Percentiles rank a stretch among this genome's conserved stretches.
phyloP scores from a whole-genome alignment of 2,113 vertebrate genomes.

The Tachysurus vachellii region DNA sequence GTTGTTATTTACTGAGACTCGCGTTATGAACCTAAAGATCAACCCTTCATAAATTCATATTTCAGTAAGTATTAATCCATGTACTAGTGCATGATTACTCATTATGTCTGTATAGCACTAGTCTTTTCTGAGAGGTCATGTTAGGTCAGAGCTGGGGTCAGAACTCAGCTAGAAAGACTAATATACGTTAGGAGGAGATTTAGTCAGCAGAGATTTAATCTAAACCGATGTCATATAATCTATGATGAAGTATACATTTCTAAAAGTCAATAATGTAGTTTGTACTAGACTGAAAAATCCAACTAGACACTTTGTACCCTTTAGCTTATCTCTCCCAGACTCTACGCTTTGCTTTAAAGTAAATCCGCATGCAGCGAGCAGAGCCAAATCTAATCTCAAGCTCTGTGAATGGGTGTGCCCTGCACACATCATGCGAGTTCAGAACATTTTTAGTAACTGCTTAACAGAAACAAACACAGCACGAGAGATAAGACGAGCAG shows the following conservation, averaged over 20 bases:
- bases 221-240: neutral
- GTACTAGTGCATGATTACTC: no score
- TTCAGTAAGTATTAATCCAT: no score
- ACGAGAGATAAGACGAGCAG: slow-evolving; percentile 37
- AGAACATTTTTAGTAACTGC: slow-evolving; percentile 35
- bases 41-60: no score
- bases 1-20: no score
- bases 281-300: neutral
- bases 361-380: neutral
- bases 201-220: neutral
- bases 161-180: neutral
- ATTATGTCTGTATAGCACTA: neutral
- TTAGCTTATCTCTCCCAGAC: neutral
- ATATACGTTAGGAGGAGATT: neutral
- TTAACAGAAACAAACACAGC: slow-evolving; percentile 42
- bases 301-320: neutral
- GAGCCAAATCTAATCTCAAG: slow-evolving; percentile 42
- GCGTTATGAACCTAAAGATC: no score
- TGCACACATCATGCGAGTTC: slow-evolving; percentile 30
- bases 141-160: neutral
- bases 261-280: neutral
- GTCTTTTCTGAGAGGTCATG: neutral
- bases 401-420: neutral
- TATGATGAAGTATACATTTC: neutral
- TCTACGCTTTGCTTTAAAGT: neutral